Base-by-base conservation (phyloP, 2,888 invertebrate species). In the Lithosia quadra region DNA sequence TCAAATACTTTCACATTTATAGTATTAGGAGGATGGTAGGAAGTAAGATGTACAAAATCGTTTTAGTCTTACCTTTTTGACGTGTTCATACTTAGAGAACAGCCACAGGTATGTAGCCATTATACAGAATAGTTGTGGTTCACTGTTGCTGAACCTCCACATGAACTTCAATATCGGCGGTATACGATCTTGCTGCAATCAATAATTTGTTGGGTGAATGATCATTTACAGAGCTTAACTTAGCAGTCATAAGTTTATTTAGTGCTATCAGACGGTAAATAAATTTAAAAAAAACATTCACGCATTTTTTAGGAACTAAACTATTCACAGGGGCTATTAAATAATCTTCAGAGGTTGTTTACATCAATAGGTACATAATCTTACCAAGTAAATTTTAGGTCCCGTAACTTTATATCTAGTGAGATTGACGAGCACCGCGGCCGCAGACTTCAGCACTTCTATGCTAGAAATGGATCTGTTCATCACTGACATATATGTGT, bases 51-150 rank as follows among this genome's bases (percentile, higher is more conserved):
- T 49, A 49, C 8, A 9, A n/a, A 61, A 18, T 22, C 10, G 21
- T 63, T 59, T 3, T 33, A 5, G 4, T 43, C 87, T 89, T 80
- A 93, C 93, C 89, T 91, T 82, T 81, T 88, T 93, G 65, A 95
- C 89, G 63, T 84, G 82, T 13, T 94, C 90, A 67, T 95, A 95
- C 80, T 96, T 96, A 0, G 95, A 91, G 84, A 97, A 96, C 15
- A 97, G 89, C 97, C 97, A 97, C 56, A 97, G 86, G 43, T 97
- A 94, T 0, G 97, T 97, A 63, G 96, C 96, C 36, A 97, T 86
- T 33, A 96, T 95, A 77, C 96, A 96, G 80, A 97, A 97, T 65
- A 97, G 88, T 59, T 95, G 93, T 8, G 94, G 93, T 80, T 97
- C 97, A 80, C 96, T 97, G 81, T 96, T 96, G 82, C 96, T 96